Evolutionary conservation across 2,797 vertebrate genomes (phyloP), one percentile per base, ranked within the genome.

Genomic region (Hyperoplus immaculatus): DNA sequence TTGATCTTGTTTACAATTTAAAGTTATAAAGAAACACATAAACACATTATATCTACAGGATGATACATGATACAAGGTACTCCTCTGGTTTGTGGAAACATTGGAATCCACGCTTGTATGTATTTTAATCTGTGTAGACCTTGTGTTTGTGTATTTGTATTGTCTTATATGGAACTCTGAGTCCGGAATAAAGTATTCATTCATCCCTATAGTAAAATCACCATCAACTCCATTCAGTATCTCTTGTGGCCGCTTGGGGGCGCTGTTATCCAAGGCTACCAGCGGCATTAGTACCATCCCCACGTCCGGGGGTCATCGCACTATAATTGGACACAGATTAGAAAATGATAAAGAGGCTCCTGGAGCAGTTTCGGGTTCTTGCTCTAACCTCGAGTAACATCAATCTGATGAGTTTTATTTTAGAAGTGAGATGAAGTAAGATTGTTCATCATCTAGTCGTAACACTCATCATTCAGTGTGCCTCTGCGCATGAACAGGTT

Each of bases 311-410:
- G 18, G 11, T 46, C 42, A 74, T 53, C 61, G 14, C 9, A 8
- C 21, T 41, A 29, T 72, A 69, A 70, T 58, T 75, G 57, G 39
- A 38, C 43, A 69, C 36, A 62, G 78, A 77, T 82, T 42, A 41
- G 56, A 59, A 74, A 61, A 68, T 71, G 54, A 82, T 68, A 69
- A 60, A 77, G 54, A 45, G 43, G n/a, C 18, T 55, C 14, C 0
- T 0, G 69, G n/a, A 64, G 45, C 61, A 62, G 38, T 69, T 62
- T 51, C 29, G 45, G 36, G 21, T 3, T 69, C 15, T 45, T 36
- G 54, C 47, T 83, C 4, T 62, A 29, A 36, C n/a, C 43, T 57
- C 6, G 36, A 53, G 15, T n/a, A 9, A 18, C n/a, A 68, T 49
- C 29, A 47, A 78, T 64, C 62, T 72, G 1, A 45, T 0, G 51